A percentile compares a stretch with the other conserved stretches of the same genome.
phyloP scores from a whole-genome alignment of 2,113 vertebrate species.

The Rafetus swinhoei region DNA sequence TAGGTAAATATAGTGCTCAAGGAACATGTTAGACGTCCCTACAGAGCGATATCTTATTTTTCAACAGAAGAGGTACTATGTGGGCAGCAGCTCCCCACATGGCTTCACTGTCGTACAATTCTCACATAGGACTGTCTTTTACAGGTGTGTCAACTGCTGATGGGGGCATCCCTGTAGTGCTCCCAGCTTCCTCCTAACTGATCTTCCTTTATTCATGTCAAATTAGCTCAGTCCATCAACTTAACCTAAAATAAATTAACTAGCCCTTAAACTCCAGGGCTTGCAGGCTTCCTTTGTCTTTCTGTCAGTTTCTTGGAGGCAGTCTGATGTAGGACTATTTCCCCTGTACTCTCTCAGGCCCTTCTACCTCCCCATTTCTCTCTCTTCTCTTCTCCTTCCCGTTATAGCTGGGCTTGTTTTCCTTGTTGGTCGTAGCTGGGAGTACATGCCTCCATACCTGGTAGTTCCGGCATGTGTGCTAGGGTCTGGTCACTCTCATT shows the following conservation, averaged over 20 bases:
- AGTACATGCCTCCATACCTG: neutral
- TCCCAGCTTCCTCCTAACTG: neutral
- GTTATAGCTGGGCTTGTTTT: neutral
- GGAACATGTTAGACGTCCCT: neutral
- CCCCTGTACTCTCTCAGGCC: neutral
- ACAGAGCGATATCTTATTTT: neutral
- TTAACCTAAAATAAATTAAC: neutral
- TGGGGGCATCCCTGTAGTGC: neutral
- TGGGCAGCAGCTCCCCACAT: neutral
- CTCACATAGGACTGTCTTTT: neutral
- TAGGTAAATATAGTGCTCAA: rapidly evolving
- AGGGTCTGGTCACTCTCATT: neutral
- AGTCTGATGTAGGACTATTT: neutral
- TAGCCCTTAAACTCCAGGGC: neutral
- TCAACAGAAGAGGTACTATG: neutral
- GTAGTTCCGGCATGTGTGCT: neutral
- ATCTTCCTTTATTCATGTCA: neutral
- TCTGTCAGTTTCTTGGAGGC: neutral
- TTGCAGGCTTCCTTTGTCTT: neutral
- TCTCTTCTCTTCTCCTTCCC: neutral
- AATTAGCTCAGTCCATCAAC: neutral
- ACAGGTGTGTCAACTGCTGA: neutral
- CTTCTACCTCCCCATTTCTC: neutral
- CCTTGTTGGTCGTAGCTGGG: neutral
- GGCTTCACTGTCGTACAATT: rapidly evolving